These are phyloP conservation scores for Proctacanthus coquilletti DNA, from an alignment of 1,140 invertebrate genomes.

Conservation along the genomic window DNA sequence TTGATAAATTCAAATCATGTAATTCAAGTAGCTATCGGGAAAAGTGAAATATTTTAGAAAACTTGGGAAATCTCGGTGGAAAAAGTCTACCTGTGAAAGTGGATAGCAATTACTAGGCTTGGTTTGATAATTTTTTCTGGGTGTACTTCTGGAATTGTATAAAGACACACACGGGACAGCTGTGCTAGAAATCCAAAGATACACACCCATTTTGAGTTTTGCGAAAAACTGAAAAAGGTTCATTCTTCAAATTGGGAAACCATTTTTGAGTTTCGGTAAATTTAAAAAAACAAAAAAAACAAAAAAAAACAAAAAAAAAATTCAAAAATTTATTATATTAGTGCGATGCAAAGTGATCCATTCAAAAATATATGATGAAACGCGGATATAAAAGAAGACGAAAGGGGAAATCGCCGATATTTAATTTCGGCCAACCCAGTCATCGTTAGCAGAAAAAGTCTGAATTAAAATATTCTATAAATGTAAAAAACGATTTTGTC, in stretches of 20 bases:
- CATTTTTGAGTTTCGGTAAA: no score
- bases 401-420: constrained; percentile 2
- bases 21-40: no score
- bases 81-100: no score
- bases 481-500: neutral
- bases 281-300: constrained; percentile 1
- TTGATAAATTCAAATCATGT: no score
- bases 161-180: neutral
- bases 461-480: neutral
- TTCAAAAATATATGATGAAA: constrained; percentile 2
- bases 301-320: constrained; percentile 4
- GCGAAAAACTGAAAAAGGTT: no score
- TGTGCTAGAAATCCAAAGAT: constrained; percentile 3
- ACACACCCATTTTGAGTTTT: no score
- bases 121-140: no score
- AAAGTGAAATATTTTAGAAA: no score
- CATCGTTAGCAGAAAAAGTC: neutral
- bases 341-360: neutral
- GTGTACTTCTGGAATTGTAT: constrained; percentile 1
- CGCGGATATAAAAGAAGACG: constrained; percentile 6
- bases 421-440: constrained; percentile 2
- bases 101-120: no score
- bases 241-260: no score
- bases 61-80: no score
- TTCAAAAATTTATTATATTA: neutral